A percentile compares a stretch with the other conserved stretches of the same genome.
Evolutionary conservation across 2,797 vertebrate genomes (phyloP).

Genomic region (Argya squamiceps): DNA sequence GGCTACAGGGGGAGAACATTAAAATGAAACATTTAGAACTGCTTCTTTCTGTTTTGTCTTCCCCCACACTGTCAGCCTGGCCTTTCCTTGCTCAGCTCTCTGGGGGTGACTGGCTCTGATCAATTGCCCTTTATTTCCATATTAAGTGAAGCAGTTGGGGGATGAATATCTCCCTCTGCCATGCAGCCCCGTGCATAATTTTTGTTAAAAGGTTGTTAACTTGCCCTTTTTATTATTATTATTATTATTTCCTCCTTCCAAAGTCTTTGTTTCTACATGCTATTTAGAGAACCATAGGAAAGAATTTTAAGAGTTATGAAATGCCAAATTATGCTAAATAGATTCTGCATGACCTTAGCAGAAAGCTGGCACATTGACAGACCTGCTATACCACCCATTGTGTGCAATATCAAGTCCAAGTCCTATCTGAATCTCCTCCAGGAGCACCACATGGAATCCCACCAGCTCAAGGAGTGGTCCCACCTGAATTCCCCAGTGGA

Average conservation of each 20-base stretch:
- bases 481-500: background rate
- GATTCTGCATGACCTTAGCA: constrained; percentile 14
- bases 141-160: constrained; percentile 51
- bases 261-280: background rate
- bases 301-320: constrained; percentile 20
- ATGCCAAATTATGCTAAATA: constrained; percentile 30
- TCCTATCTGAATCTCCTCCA: background rate
- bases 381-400: background rate
- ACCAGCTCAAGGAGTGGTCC: background rate
- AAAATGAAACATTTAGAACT: background rate
- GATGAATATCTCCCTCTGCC: constrained; percentile 27
- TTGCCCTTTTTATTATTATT: background rate
- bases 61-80: background rate
- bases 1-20: background rate
- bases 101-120: constrained; percentile 31
- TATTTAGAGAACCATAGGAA: background rate
- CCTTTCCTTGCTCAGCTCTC: background rate
- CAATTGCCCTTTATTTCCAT: constrained; percentile 70
- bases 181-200: constrained; percentile 32
- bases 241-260: background rate
- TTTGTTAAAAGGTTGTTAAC: constrained; percentile 70
- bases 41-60: background rate
- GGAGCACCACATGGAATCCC: background rate
- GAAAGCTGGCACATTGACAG: background rate
- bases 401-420: background rate